Evolutionary conservation across 2,888 invertebrate species (phyloP), one percentile per base, ranked within the genome.

Genomic region (Protophormia terraenovae): DNA sequence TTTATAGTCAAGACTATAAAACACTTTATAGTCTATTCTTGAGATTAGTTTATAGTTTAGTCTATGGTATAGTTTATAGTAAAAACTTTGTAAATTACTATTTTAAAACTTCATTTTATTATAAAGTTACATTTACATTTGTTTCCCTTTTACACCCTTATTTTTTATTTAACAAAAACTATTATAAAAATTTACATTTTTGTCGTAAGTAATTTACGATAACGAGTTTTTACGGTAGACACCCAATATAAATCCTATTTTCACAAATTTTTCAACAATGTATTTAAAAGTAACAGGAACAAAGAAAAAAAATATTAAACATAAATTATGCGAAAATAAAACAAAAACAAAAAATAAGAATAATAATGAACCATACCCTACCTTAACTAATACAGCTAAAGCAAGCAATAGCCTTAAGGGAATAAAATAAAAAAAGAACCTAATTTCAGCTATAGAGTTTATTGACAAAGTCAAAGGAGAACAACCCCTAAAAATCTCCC

Each of bases 341-440:
- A 64, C 38, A 35, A 62, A 22, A 60, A 58, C 16, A 67, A 12
- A 29, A 47, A 29, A n/a, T n/a, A n/a, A n/a, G 10, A 50, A 55
- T 29, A n/a, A 77, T 85, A 79, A 79, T 71, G 75, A 79, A 85
- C 84, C 84, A 82, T 85, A 78, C 78, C 84, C 84, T 85, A 81
- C 81, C 84, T 64, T 82, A 84, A 80, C 72, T 72, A 80, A 80
- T 64, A 45, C 64, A 41, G n/a, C n/a, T 41, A 66, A 62, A 72
- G 47, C 16, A 58, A 41, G n/a, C 19, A 38, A 67, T 67, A 24
- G 27, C 35, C 41, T 27, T 45, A 80, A 72, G 76, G 38, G 22
- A 24, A 19, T 3, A 22, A 53, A n/a, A 55, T 45, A 67, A 50
- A 66, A 45, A 64, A 45, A 53, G 24, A 83, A 27, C 32, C 67